These are phyloP conservation scores for Triplophysa rosa DNA, from an alignment of 2,113 vertebrate genomes.

Conservation along the genomic window DNA sequence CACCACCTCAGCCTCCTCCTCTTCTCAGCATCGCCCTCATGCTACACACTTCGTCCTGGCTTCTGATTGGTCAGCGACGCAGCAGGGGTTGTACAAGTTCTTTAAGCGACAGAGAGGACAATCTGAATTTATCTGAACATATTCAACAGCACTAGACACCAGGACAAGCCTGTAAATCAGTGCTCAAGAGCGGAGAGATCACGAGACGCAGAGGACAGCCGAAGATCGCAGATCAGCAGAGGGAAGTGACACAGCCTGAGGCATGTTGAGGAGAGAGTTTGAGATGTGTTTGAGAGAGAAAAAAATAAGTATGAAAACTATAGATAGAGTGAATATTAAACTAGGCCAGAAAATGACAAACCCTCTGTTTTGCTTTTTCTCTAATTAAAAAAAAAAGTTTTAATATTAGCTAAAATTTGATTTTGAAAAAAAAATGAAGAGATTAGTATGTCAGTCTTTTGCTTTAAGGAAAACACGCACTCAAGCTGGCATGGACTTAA, in stretches of 20 bases:
- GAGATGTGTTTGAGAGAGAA: neutral
- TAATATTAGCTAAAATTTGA: too few species aligned
- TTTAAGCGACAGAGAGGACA: conserved; percentile 35
- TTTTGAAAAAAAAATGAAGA: too few species aligned
- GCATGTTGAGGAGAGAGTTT: conserved; percentile 4
- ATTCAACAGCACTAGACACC: conserved; percentile 5
- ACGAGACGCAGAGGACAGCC: conserved; percentile 37
- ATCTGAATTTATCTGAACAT: conserved; percentile 33
- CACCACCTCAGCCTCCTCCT: conserved; percentile 54
- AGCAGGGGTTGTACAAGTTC: conserved; percentile 40
- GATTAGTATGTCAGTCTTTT: too few species aligned
- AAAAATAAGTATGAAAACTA: neutral
- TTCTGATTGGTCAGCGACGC: conserved; percentile 60
- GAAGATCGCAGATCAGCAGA: neutral
- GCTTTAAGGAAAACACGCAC: too few species aligned
- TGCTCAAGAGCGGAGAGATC: neutral
- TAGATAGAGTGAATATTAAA: neutral
- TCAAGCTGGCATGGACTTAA: too few species aligned
- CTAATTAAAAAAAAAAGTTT: too few species aligned
- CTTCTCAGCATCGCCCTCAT: conserved; percentile 58
- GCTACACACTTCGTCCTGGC: conserved; percentile 62
- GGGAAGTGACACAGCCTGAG: conserved; percentile 34
- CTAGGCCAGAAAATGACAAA: too few species aligned
- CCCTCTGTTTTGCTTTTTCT: conserved; percentile 35
- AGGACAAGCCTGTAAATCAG: conserved; percentile 21